Evolutionary conservation across 2,113 vertebrate genomes (phyloP).

Genomic region (Archocentrus centrarchus): DNA sequence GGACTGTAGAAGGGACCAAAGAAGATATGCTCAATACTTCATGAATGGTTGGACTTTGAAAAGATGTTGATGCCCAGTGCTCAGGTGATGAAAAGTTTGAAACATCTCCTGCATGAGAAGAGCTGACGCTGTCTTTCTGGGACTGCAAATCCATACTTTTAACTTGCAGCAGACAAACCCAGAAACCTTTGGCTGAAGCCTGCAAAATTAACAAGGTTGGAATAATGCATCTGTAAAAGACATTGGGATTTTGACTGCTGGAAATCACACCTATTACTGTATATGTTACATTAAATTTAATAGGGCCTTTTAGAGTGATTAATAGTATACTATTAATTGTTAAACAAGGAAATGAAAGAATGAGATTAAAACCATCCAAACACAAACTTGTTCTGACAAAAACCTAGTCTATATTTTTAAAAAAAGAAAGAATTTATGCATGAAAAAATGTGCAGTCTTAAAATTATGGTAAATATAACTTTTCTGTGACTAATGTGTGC

Average conservation of each 20-base stretch:
- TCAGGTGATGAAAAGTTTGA: constrained; percentile 13
- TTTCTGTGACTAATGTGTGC: neutral
- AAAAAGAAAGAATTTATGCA: neutral
- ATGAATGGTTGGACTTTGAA: constrained; percentile 22
- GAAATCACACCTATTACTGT: neutral
- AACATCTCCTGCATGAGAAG: neutral
- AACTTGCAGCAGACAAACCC: neutral
- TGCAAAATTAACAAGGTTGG: constrained; percentile 29
- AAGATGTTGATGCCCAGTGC: constrained; percentile 32
- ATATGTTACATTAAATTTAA: accelerated
- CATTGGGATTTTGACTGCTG: neutral
- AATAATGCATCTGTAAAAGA: neutral
- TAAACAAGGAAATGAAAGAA: neutral
- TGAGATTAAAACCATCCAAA: neutral
- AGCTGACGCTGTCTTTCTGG: neutral
- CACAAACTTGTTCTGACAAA: accelerated
- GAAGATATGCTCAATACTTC: constrained; percentile 64
- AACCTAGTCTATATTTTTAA: neutral
- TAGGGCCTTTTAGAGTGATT: neutral
- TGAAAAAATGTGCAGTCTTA: neutral
- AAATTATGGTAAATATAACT: neutral
- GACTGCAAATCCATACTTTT: constrained; percentile 26
- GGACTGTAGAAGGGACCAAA: constrained; percentile 55
- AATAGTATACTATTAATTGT: neutral
- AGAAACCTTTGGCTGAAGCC: constrained; percentile 6